Conservation (phyloP, 2,888 invertebrate genomes). For the Habrosyne pyritoides region DNA sequence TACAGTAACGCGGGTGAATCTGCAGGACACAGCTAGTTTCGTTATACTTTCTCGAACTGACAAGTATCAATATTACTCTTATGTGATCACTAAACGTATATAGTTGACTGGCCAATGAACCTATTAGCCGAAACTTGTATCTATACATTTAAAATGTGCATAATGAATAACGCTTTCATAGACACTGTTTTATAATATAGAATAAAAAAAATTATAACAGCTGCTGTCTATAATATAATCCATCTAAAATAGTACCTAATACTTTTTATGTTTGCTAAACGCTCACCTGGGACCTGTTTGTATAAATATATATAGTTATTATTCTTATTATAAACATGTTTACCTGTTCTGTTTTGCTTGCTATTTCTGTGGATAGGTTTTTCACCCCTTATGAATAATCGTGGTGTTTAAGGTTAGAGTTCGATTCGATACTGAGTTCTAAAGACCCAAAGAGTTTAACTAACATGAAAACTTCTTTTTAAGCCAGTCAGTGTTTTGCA, state of each 20-base stretch:
- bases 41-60: not conserved
- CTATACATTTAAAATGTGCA: not conserved
- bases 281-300: too few relatives aligned
- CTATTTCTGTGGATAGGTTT: too few relatives aligned
- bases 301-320: too few relatives aligned
- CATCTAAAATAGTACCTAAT: not conserved
- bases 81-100: not conserved
- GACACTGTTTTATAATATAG: not conserved
- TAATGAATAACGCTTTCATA: conserved; percentile 2
- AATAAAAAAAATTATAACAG: not conserved
- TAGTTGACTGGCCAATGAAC: conserved; percentile 1
- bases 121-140: conserved; percentile 1
- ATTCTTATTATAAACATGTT: too few relatives aligned
- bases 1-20: not conserved
- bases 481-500: too few relatives aligned
- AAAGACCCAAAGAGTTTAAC: too few relatives aligned
- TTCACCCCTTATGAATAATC: too few relatives aligned
- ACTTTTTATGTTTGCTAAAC: too few relatives aligned
- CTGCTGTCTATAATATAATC: not conserved
- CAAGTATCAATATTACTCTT: not conserved
- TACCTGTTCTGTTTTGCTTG: too few relatives aligned
- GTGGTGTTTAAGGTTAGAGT: too few relatives aligned
- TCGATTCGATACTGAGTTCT: too few relatives aligned
- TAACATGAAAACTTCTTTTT: too few relatives aligned
- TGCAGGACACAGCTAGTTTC: not conserved